Conservation (phyloP, 1,140 invertebrate species). For the Bradynema listronoti region DNA sequence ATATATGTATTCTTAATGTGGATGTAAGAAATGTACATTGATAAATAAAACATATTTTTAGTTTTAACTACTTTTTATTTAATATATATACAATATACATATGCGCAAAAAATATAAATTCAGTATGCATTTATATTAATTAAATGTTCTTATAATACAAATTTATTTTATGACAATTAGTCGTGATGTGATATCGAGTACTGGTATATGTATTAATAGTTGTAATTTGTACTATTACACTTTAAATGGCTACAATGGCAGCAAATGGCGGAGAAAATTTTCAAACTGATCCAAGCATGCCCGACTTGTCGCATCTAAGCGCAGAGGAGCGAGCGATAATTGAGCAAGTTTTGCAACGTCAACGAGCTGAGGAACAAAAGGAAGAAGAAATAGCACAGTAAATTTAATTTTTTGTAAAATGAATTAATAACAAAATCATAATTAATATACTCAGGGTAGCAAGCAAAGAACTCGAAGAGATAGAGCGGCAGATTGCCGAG, state of each 20-base stretch:
- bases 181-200: no score
- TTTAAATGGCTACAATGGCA: not conserved
- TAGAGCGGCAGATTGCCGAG: slow-evolving; percentile 56
- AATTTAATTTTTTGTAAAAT: slow-evolving; percentile 55
- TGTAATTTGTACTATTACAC: no score
- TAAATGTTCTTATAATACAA: no score
- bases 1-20: no score
- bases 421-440: not conserved
- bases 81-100: no score
- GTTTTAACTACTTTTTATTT: no score
- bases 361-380: slow-evolving; percentile 88
- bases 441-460: slow-evolving; percentile 37
- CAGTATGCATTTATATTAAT: no score
- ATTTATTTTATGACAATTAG: no score
- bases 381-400: slow-evolving; percentile 90
- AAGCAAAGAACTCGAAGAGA: slow-evolving; percentile 50
- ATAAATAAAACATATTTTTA: no score
- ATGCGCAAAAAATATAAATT: no score
- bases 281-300: slow-evolving; percentile 63
- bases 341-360: slow-evolving; percentile 86
- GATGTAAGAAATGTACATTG: no score
- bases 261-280: not conserved
- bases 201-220: no score
- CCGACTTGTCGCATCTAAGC: slow-evolving; percentile 92
- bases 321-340: slow-evolving; percentile 94